These are phyloP conservation scores for Ophion costatus DNA, from an alignment of 2,888 invertebrate species.

Conservation along the genomic window DNA sequence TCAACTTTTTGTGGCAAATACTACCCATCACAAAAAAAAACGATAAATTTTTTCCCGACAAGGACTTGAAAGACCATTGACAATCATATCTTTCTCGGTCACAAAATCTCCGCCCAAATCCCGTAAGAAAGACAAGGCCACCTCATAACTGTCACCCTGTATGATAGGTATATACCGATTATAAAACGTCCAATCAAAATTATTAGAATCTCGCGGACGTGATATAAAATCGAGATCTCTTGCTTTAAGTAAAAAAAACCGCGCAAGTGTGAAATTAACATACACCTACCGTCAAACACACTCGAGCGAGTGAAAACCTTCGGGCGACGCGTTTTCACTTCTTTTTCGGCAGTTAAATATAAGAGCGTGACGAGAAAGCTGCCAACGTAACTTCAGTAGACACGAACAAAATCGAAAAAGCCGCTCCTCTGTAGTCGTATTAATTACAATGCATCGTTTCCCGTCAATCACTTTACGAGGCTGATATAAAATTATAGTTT, in stretches of 20 bases:
- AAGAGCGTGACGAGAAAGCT: slow-evolving; percentile 61
- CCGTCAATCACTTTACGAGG: too few species aligned
- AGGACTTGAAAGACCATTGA: too few species aligned
- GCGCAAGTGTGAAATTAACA: slow-evolving; percentile 17
- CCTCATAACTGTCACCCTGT: too few species aligned
- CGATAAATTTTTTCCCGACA: too few species aligned
- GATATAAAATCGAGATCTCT: slow-evolving; percentile 6
- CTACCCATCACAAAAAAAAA: too few species aligned
- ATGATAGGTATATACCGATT: neutral
- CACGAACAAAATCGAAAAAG: neutral
- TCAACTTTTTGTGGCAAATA: too few species aligned
- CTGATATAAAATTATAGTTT: too few species aligned
- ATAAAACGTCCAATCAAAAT: slow-evolving; percentile 18
- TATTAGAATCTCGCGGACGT: neutral
- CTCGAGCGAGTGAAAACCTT: slow-evolving; percentile 53
- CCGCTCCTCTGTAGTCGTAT: neutral
- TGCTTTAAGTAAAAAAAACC: neutral
- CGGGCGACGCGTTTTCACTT: slow-evolving; percentile 64
- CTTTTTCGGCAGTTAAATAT: slow-evolving; percentile 42
- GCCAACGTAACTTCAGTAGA: neutral
- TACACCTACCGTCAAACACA: neutral
- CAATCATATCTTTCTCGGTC: too few species aligned
- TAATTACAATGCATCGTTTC: neutral
- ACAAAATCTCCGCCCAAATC: too few species aligned
- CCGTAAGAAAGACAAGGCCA: too few species aligned